Evolutionary conservation across 2,888 invertebrate species (phyloP).

Genomic region (Troilus luridus): DNA sequence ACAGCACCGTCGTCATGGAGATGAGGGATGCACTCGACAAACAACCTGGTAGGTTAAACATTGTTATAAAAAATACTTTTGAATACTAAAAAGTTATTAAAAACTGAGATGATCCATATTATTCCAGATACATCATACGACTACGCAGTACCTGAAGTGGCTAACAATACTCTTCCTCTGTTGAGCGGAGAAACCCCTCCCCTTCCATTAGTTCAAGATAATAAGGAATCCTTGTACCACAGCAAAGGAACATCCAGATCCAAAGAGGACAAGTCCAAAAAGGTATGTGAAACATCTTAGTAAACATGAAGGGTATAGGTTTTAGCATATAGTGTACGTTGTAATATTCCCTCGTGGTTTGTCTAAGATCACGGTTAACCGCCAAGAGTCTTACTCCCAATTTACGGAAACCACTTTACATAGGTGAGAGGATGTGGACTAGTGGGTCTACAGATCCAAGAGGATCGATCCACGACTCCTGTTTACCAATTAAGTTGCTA

Average conservation of each 20-base stretch:
- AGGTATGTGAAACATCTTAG: constrained; percentile 70
- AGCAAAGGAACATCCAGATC: constrained; percentile 59
- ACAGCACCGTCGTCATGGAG: constrained; percentile 82
- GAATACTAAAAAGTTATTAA: neutral
- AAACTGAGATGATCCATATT: neutral
- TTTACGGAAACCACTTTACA: too few species aligned
- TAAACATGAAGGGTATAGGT: too few species aligned
- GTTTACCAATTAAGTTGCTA: too few species aligned
- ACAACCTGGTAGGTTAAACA: constrained; percentile 64
- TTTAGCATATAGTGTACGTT: too few species aligned
- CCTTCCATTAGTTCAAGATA: constrained; percentile 68
- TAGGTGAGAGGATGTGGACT: too few species aligned
- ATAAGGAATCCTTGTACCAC: constrained; percentile 61
- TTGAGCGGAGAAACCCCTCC: constrained; percentile 73
- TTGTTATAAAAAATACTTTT: neutral
- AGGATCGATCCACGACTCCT: too few species aligned
- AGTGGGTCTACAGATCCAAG: too few species aligned
- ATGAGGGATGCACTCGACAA: constrained; percentile 76
- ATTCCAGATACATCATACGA: constrained; percentile 79
- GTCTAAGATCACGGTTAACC: too few species aligned
- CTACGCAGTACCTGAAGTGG: constrained; percentile 83
- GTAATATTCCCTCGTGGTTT: too few species aligned
- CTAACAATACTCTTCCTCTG: constrained; percentile 76
- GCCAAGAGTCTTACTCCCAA: too few species aligned
- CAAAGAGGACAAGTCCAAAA: constrained; percentile 70